Conservation (phyloP, 2,888 invertebrate genomes). For the Drosophila peninsularis region DNA sequence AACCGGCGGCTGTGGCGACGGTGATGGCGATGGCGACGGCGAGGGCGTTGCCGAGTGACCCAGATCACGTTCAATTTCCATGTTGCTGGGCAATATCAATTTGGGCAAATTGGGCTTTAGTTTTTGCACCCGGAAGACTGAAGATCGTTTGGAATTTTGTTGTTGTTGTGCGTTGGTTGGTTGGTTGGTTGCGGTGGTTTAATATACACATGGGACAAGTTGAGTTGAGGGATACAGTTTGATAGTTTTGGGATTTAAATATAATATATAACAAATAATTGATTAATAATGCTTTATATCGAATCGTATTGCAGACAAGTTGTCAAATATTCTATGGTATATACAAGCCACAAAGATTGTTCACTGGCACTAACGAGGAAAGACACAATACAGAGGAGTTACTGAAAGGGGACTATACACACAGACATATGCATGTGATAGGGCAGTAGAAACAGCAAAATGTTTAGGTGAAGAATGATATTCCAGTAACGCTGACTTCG, state of each 20-base stretch:
- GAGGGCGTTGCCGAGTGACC: constrained; percentile 55
- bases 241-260: constrained; percentile 43
- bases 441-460: constrained; percentile 40
- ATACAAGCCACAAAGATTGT: constrained; percentile 59
- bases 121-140: constrained; percentile 85
- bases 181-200: constrained; percentile 56
- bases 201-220: constrained; percentile 68
- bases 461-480: constrained; percentile 64
- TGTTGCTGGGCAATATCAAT: constrained; percentile 83
- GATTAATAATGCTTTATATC: constrained; percentile 57
- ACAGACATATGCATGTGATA: constrained; percentile 13
- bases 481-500: constrained; percentile 42
- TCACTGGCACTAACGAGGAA: constrained; percentile 28
- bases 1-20: constrained; percentile 80
- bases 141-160: constrained; percentile 29
- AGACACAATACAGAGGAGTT: constrained; percentile 40
- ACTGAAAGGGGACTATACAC: constrained; percentile 29
- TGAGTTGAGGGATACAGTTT: constrained; percentile 42
- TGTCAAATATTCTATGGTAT: constrained; percentile 62
- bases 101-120: constrained; percentile 84
- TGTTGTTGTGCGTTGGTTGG: constrained; percentile 33
- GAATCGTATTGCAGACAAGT: constrained; percentile 35
- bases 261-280: constrained; percentile 74
- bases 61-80: constrained; percentile 73
- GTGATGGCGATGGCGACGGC: constrained; percentile 83